phyloP scores from a whole-genome alignment of 2,888 invertebrate genomes.

The Ashinkailepas kermadecensis region DNA sequence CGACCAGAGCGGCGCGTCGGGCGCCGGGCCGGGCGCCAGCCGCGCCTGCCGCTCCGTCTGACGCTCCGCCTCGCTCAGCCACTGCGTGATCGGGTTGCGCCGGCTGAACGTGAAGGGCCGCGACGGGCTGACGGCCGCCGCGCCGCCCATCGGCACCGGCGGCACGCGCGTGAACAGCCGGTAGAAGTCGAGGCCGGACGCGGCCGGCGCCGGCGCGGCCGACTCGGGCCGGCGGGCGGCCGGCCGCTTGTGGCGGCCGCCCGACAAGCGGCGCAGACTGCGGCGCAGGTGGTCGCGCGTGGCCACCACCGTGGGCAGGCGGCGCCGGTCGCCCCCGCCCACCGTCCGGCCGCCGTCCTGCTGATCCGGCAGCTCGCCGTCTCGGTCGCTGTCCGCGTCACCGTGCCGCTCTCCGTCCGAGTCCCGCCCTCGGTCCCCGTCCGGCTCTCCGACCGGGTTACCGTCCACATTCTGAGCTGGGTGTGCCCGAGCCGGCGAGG shows the following conservation, averaged over 20 bases:
- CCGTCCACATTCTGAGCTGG: no score
- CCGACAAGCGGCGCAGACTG: background rate
- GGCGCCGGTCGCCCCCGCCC: background rate
- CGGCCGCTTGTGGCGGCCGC: background rate
- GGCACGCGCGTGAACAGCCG: constrained; percentile 2
- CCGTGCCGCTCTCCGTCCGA: no score
- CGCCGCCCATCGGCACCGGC: background rate
- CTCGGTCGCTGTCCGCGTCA: no score
- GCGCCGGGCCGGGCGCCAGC: background rate
- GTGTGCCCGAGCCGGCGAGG: no score
- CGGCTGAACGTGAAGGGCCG: constrained; percentile 7
- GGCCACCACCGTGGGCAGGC: background rate
- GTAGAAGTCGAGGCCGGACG: background rate
- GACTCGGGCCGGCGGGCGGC: background rate
- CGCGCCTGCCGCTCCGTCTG: background rate
- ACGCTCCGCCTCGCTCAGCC: background rate
- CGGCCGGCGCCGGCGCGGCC: background rate
- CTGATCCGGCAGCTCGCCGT: no score
- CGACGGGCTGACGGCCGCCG: background rate
- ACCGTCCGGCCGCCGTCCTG: no score
- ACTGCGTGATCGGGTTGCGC: constrained; percentile 10
- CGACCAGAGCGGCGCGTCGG: background rate
- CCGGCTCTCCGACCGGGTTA: no score
- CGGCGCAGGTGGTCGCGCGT: constrained; percentile 12
- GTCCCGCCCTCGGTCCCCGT: no score